Base-by-base conservation (phyloP, 2,888 invertebrate genomes). In the Sympetrum striolatum region DNA sequence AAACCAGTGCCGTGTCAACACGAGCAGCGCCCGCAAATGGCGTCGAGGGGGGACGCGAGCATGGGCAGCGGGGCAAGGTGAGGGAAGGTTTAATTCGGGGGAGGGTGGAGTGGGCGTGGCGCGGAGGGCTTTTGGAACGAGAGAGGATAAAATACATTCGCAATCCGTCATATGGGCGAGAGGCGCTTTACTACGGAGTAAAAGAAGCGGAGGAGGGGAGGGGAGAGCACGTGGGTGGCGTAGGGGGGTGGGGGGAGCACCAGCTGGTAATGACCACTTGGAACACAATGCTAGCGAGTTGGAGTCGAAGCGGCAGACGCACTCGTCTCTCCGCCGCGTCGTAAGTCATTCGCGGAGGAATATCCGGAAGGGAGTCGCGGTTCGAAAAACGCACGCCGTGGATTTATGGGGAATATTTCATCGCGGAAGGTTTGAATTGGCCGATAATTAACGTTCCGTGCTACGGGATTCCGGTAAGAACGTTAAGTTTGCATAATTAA, bases 91-190 rank as follows among this genome's bases (percentile, higher is more conserved):
- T 86, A 64, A 86, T 64, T 86, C 64, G 31, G 60, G 86, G 60
- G n/a, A 35, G 37, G 80, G 80, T 35, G 22, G 8, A 37, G 86
- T 86, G 86, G 86, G 86, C 86, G 86, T 86, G 86, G 86, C 60
- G 25, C 25, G 6, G 81, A 22, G 48, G 14, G 82, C 58, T 48
- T 73, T 18, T 12, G 82, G 25, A 12, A 31, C n/a, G 73, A 31
- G 60, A 86, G 86, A 60, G 86, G 86, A 86, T 86, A 86, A 86
- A 86, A 86, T 86, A 86, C 86, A 86, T 86, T 86, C 64, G 86
- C 64, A 64, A 86, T 86, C 86, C 86, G 86, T 86, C 86, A 86
- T 86, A 86, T 35, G 86, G 86, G 86, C 60, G 86, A 58, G 86
- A 60, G 86, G 37, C 37, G n/a, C 35, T 73, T 73, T 73, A 18